Conservation (phyloP, 2,888 invertebrate genomes). For the Tetropium fuscum region DNA sequence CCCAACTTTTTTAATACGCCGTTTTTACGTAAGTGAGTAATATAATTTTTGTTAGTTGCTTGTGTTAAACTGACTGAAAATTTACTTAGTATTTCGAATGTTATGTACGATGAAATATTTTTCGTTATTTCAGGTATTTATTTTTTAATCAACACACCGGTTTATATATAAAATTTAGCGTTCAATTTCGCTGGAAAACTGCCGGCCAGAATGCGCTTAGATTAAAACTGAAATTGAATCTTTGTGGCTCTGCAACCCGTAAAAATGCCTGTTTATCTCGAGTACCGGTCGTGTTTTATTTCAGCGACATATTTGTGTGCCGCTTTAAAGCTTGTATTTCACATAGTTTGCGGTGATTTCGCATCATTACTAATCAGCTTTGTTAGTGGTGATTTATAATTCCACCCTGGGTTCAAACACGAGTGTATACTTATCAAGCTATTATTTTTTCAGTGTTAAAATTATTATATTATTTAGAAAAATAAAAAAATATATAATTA, state of each 20-base stretch:
- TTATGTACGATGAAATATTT: too few relatives aligned
- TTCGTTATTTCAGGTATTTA: background rate
- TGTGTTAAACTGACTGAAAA: too few relatives aligned
- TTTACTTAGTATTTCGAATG: too few relatives aligned
- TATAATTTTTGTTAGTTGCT: too few relatives aligned
- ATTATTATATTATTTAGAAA: too few relatives aligned
- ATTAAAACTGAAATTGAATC: constrained; percentile 19
- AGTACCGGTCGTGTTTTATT: constrained; percentile 1
- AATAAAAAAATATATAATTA: too few relatives aligned
- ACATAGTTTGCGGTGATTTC: constrained; percentile 1
- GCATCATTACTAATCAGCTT: background rate
- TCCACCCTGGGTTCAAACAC: background rate
- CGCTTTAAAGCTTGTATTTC: background rate
- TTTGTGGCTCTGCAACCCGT: constrained; percentile 7
- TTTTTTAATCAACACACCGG: constrained; percentile 7
- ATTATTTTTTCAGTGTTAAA: too few relatives aligned
- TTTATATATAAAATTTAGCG: constrained; percentile 10
- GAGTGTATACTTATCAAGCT: too few relatives aligned
- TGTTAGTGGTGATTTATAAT: constrained; percentile 4
- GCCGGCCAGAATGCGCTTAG: background rate
- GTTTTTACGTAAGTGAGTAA: too few relatives aligned
- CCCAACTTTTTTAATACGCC: too few relatives aligned
- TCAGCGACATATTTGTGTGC: background rate
- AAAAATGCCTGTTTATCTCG: constrained; percentile 14
- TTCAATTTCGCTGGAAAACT: background rate